A percentile compares a stretch with the other conserved stretches of the same genome.
Evolutionary conservation across 2,888 invertebrate genomes (phyloP).

Genomic region (Euzetes globulus): DNA sequence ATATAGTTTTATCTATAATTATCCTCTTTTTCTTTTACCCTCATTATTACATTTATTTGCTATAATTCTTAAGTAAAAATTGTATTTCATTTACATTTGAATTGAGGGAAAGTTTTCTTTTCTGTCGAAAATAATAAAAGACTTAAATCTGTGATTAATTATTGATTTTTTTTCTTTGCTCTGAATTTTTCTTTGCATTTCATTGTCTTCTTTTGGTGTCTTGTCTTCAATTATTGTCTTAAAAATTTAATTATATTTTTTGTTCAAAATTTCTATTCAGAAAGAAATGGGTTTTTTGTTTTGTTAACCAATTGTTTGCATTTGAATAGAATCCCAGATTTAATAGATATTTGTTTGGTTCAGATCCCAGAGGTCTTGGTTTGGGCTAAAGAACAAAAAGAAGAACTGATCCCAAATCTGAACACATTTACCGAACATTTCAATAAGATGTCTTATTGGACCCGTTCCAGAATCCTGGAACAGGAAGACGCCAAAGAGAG

Average conservation of each 20-base stretch:
- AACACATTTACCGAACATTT: conserved; percentile 97
- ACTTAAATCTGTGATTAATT: not conserved
- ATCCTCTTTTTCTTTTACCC: too few relatives aligned
- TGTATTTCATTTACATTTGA: too few relatives aligned
- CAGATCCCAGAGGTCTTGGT: conserved; percentile 86
- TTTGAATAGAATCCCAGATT: not conserved
- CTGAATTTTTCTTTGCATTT: not conserved
- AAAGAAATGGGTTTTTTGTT: not conserved
- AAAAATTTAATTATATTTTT: not conserved
- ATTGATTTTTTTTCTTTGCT: not conserved
- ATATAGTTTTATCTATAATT: too few relatives aligned
- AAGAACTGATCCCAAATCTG: conserved; percentile 91
- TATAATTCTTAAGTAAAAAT: too few relatives aligned
- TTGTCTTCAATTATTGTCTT: not conserved
- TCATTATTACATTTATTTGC: too few relatives aligned
- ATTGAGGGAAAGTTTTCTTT: not conserved
- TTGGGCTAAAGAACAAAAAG: conserved; percentile 96
- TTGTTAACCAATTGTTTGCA: not conserved
- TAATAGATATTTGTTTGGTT: conserved; percentile 32
- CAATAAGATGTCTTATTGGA: conserved; percentile 99
- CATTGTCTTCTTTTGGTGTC: not conserved
- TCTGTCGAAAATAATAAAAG: not conserved
- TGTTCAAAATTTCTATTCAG: not conserved
- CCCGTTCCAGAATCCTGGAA: conserved; percentile 82
- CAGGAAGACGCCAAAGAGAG: conserved; percentile 88